Evolutionary conservation across 2,113 vertebrate genomes (phyloP).

Genomic region (Lasiurus cinereus): DNA sequence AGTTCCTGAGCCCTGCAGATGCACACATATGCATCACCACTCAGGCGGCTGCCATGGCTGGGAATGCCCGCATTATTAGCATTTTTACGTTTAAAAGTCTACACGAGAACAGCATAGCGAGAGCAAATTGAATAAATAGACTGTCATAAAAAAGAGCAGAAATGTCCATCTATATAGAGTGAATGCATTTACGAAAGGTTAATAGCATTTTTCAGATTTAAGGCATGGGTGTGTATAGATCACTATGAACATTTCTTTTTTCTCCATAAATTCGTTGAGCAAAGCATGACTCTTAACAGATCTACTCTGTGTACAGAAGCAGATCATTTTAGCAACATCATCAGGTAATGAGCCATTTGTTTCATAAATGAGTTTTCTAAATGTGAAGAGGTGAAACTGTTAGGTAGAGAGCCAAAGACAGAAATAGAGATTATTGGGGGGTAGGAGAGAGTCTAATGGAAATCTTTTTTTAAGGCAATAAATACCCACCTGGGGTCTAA

Average conservation of each 20-base stretch:
- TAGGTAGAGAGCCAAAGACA: constrained; percentile 1
- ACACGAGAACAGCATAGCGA: not conserved
- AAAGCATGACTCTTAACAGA: constrained; percentile 56
- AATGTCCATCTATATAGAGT: not conserved
- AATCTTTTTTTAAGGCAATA: constrained; percentile 68
- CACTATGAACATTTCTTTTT: not conserved
- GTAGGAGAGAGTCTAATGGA: not conserved
- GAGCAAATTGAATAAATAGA: not conserved
- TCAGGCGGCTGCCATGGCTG: not conserved
- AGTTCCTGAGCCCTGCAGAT: not conserved
- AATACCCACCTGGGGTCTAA: constrained; percentile 51
- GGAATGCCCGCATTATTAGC: not conserved
- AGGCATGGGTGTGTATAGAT: not conserved
- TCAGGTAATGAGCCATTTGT: constrained; percentile 37
- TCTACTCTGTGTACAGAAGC: constrained; percentile 28
- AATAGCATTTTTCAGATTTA: constrained; percentile 17
- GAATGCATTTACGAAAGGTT: not conserved
- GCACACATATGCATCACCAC: not conserved
- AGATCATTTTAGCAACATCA: constrained; percentile 22
- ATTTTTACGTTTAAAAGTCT: constrained; percentile 5
- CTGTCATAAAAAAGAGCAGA: not conserved
- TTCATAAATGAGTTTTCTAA: constrained; percentile 60
- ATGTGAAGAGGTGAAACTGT: constrained; percentile 41
- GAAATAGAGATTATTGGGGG: not conserved
- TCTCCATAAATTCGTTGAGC: not conserved